A percentile compares a stretch with the other conserved stretches of the same genome.
These are phyloP conservation scores for Stratiomys singularior DNA, from an alignment of 2,888 invertebrate genomes.

Conservation along the genomic window DNA sequence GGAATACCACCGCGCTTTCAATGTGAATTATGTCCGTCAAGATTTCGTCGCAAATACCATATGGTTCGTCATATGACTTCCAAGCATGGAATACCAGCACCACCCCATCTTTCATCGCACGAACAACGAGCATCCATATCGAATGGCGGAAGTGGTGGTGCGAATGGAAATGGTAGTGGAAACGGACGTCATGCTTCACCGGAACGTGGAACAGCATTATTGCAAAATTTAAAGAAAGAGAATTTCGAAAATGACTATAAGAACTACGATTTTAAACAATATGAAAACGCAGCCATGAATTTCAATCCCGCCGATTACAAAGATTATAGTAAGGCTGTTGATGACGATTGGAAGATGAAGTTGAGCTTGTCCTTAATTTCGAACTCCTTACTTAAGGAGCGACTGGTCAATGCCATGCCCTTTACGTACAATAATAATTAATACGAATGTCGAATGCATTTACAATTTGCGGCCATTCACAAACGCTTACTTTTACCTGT, in stretches of 20 bases:
- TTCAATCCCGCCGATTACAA: conserved; percentile 19
- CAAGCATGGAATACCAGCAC: conserved; percentile 63
- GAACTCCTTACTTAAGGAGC: conserved; percentile 64
- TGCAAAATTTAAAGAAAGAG: conserved; percentile 54
- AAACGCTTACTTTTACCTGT: conserved; percentile 1
- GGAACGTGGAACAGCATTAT: conserved; percentile 56
- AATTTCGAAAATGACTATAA: conserved; percentile 53
- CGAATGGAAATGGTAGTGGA: conserved; percentile 54
- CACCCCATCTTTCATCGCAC: background rate
- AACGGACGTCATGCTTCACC: conserved; percentile 53
- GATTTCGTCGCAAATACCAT: conserved; percentile 68
- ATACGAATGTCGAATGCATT: background rate
- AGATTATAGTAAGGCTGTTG: conserved; percentile 41
- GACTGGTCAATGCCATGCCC: conserved; percentile 64
- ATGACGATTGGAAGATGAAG: conserved; percentile 66
- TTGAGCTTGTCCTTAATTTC: conserved; percentile 64
- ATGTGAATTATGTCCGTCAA: conserved; percentile 67
- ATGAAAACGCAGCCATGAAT: conserved; percentile 2
- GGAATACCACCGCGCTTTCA: conserved; percentile 68
- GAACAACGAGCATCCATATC: conserved; percentile 11
- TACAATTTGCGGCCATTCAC: background rate
- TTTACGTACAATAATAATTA: conserved; percentile 64
- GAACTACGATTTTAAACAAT: conserved; percentile 37
- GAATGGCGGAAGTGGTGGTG: conserved; percentile 12
- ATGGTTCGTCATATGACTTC: conserved; percentile 66